Percentiles rank a stretch among this genome's conserved stretches.
These are phyloP conservation scores for Oasisia sp. DNA, from an alignment of 2,888 invertebrate genomes.

Conservation along the genomic window DNA sequence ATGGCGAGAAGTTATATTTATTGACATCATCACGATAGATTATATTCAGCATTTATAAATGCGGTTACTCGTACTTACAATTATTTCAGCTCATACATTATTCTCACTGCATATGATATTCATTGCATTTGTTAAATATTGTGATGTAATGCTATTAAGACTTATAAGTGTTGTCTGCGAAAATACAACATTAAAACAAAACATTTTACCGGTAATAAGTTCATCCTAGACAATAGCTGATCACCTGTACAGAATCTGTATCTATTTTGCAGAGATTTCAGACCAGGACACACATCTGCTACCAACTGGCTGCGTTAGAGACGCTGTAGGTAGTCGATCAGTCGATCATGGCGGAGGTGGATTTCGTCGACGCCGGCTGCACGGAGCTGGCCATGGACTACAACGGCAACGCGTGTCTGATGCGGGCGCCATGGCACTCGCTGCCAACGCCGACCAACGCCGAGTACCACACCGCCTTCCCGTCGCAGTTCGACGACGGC, in stretches of 20 bases:
- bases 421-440: slow-evolving; percentile 12
- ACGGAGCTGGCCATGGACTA: neutral
- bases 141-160: neutral
- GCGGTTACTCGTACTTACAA: neutral
- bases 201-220: neutral
- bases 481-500: neutral
- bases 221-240: neutral
- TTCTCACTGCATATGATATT: neutral
- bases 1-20: neutral
- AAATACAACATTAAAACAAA: neutral
- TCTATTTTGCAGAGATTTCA: neutral
- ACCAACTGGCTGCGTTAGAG: neutral
- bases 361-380: neutral
- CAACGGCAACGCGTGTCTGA: neutral
- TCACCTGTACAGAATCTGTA: neutral
- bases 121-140: neutral
- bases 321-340: neutral
- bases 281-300: neutral
- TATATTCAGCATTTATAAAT: neutral
- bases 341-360: neutral
- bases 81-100: neutral
- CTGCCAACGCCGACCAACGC: neutral
- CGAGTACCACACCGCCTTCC: neutral
- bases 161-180: neutral
- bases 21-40: neutral